These are phyloP conservation scores for Darwinula stevensoni DNA, from an alignment of 2,888 invertebrate species.

Conservation along the genomic window DNA sequence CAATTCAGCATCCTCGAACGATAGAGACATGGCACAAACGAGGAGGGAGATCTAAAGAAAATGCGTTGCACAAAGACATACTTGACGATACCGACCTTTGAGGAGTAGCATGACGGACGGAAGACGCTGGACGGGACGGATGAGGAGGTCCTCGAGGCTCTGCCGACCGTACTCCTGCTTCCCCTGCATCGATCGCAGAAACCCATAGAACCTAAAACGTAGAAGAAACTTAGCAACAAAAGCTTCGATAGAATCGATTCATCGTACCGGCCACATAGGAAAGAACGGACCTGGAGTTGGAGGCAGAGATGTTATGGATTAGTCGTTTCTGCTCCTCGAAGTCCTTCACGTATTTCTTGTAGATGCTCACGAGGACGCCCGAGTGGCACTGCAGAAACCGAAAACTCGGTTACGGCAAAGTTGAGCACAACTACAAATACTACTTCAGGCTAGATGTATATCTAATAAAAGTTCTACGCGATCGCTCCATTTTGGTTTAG, in stretches of 20 bases:
- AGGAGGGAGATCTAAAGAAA: too few relatives aligned
- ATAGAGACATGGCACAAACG: too few relatives aligned
- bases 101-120: slow-evolving; percentile 82
- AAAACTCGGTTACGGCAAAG: too few relatives aligned
- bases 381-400: too few relatives aligned
- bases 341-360: slow-evolving; percentile 1
- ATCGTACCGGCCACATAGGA: not conserved
- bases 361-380: not conserved
- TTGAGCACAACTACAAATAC: too few relatives aligned
- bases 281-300: not conserved
- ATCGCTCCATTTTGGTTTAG: too few relatives aligned
- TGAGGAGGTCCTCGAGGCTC: slow-evolving; percentile 77
- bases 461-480: too few relatives aligned
- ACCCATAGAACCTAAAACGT: slow-evolving; percentile 89
- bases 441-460: too few relatives aligned
- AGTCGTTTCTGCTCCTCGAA: not conserved
- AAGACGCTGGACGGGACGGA: slow-evolving; percentile 86
- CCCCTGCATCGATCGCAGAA: slow-evolving; percentile 77
- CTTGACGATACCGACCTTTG: too few relatives aligned
- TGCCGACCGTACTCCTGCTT: slow-evolving; percentile 62
- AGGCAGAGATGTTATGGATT: not conserved
- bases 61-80: too few relatives aligned
- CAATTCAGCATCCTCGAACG: too few relatives aligned
- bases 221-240: slow-evolving; percentile 5
- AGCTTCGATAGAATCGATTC: not conserved